phyloP scores from a whole-genome alignment of 2,888 invertebrate species.

The Meloe dianella region DNA sequence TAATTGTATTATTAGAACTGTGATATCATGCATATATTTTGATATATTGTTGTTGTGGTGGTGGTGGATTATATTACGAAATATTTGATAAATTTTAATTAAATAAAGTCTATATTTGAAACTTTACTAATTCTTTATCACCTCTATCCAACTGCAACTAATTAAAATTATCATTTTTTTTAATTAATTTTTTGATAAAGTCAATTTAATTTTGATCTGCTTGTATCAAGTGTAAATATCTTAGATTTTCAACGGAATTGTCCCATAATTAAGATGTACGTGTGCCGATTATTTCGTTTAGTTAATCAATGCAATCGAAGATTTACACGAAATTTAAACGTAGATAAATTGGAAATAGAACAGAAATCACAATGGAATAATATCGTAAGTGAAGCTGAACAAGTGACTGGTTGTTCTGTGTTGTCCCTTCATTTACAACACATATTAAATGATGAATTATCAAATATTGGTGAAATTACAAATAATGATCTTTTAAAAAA shows the following conservation, averaged over 20 bases:
- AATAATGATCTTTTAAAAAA: conserved; percentile 71
- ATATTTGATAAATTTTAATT: background rate
- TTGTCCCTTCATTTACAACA: conserved; percentile 90
- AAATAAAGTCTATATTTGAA: background rate
- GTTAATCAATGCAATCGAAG: background rate
- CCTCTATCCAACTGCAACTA: too few species aligned
- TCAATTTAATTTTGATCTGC: too few species aligned
- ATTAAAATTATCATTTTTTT: too few species aligned
- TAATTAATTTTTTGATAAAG: too few species aligned
- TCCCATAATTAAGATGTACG: too few species aligned
- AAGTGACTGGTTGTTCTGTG: conserved; percentile 94
- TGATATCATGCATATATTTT: background rate
- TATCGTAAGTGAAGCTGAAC: conserved; percentile 93
- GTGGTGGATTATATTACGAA: background rate
- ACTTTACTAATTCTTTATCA: background rate
- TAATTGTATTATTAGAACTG: background rate
- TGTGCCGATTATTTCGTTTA: background rate
- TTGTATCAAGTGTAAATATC: too few species aligned
- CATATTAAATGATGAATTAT: conserved; percentile 94
- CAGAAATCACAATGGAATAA: conserved; percentile 50
- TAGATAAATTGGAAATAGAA: background rate
- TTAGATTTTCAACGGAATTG: too few species aligned
- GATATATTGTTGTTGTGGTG: background rate
- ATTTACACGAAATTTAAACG: background rate
- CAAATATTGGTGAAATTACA: conserved; percentile 75